Evolutionary conservation across 35 echinoderm and acorn worm species (phyloP).

Genomic region (Apostichopus parvimensis): DNA sequence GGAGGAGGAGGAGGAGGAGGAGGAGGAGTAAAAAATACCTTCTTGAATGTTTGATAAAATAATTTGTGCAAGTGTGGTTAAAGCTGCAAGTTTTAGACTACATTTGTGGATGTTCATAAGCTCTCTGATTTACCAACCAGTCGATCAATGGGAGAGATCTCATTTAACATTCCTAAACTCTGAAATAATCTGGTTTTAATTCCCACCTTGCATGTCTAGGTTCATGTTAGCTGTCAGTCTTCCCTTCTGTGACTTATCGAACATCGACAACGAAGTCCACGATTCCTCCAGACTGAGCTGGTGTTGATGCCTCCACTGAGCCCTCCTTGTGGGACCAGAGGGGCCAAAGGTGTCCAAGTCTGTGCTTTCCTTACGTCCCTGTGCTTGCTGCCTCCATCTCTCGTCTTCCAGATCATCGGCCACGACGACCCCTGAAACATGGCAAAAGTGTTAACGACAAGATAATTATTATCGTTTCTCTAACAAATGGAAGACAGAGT

Average conservation of each 20-base stretch:
- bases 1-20: conserved; percentile 25
- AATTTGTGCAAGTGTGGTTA: too few relatives aligned
- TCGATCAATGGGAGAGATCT: too few relatives aligned
- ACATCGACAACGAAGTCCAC: conserved; percentile 84
- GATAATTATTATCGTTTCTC: too few relatives aligned
- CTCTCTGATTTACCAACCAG: too few relatives aligned
- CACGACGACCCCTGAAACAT: conserved; percentile 8
- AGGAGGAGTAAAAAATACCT: background rate
- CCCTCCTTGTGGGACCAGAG: conserved; percentile 35
- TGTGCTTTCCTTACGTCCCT: conserved; percentile 19
- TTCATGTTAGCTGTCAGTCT: conserved; percentile 83
- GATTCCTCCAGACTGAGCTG: conserved; percentile 85
- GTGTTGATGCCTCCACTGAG: conserved; percentile 63
- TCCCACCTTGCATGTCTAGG: conserved; percentile 73
- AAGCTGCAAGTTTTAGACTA: too few relatives aligned
- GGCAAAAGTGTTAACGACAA: too few relatives aligned
- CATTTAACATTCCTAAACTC: too few relatives aligned
- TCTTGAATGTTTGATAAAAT: too few relatives aligned
- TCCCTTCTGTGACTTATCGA: conserved; percentile 90
- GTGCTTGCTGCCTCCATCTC: conserved; percentile 64
- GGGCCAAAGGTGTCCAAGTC: conserved; percentile 33
- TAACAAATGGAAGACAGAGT: too few relatives aligned
- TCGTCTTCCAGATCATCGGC: conserved; percentile 84
- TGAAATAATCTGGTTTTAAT: too few relatives aligned
- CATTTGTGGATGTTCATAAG: too few relatives aligned